Conservation (phyloP, 2,797 vertebrate species). For the Oreortyx pictus region DNA sequence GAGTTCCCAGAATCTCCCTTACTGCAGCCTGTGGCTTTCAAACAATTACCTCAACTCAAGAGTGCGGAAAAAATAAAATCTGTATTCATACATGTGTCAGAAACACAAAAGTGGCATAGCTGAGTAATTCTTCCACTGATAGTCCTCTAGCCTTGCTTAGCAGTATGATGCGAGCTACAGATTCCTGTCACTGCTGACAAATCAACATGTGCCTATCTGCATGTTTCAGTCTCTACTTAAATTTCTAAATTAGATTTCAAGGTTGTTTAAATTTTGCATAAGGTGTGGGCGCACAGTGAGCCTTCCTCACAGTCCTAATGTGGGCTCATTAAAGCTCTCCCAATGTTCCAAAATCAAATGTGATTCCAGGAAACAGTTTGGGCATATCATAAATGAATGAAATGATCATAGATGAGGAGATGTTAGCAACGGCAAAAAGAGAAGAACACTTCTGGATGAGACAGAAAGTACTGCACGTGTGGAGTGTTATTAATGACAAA, state of each 20-base stretch:
- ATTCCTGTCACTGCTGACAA: not conserved
- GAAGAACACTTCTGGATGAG: not conserved
- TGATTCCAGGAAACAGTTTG: not conserved
- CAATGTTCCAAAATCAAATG: constrained; percentile 2
- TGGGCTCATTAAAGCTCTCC: constrained; percentile 20
- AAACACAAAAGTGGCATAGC: not conserved
- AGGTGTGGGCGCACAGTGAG: not conserved
- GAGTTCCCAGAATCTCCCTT: not conserved
- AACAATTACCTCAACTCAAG: not conserved
- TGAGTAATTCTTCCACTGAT: not conserved
- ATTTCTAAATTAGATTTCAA: constrained; percentile 45
- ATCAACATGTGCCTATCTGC: not conserved
- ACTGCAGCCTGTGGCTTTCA: not conserved
- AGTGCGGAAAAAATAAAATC: not conserved
- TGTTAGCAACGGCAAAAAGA: not conserved
- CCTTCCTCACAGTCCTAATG: not conserved
- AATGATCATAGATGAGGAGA: not conserved
- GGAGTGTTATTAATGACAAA: not conserved
- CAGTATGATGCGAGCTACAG: not conserved
- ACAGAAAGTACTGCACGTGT: not conserved
- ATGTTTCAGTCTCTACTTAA: constrained; percentile 3
- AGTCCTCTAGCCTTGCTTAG: not conserved
- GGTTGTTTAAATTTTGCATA: constrained; percentile 19
- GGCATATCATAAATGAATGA: not conserved
- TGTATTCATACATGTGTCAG: not conserved